Conservation (phyloP, 2,797 vertebrate genomes). For the Lepus oiostolus region DNA sequence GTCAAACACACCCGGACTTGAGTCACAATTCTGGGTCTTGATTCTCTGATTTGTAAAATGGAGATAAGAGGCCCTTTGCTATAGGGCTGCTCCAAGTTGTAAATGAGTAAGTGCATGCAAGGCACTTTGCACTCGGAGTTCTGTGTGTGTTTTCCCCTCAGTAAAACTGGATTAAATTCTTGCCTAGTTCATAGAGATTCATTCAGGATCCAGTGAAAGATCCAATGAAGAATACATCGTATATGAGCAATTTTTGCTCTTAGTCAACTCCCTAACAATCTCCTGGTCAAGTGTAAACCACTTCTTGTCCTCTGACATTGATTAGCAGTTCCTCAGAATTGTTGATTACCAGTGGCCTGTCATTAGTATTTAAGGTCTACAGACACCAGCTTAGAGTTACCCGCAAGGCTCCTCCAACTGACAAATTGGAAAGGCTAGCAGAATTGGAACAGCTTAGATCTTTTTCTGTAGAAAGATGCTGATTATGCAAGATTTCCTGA, state of each 20-base stretch:
- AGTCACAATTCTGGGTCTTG: background rate
- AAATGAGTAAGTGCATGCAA: background rate
- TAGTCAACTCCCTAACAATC: background rate
- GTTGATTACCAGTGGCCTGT: background rate
- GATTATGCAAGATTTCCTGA: slow-evolving; percentile 59
- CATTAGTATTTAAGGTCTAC: background rate
- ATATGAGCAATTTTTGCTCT: background rate
- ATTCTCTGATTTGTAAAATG: slow-evolving; percentile 4
- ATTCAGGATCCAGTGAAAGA: slow-evolving; percentile 49
- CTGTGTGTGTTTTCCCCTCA: background rate
- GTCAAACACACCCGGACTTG: background rate
- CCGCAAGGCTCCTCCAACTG: background rate
- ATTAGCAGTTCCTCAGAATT: background rate
- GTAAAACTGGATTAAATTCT: slow-evolving; percentile 34
- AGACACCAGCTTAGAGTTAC: background rate
- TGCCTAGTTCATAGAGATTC: background rate
- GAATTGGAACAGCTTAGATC: background rate
- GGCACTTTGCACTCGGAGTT: background rate
- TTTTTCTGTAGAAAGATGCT: slow-evolving; percentile 55
- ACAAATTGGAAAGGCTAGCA: background rate
- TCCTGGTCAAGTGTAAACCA: background rate
- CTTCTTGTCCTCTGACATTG: background rate
- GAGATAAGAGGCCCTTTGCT: background rate
- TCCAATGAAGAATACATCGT: background rate
- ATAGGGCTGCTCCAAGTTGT: background rate